These are phyloP conservation scores for Epizoanthus illoricatus DNA, from an alignment of 92 coral and sea anemone genomes.

Conservation along the genomic window DNA sequence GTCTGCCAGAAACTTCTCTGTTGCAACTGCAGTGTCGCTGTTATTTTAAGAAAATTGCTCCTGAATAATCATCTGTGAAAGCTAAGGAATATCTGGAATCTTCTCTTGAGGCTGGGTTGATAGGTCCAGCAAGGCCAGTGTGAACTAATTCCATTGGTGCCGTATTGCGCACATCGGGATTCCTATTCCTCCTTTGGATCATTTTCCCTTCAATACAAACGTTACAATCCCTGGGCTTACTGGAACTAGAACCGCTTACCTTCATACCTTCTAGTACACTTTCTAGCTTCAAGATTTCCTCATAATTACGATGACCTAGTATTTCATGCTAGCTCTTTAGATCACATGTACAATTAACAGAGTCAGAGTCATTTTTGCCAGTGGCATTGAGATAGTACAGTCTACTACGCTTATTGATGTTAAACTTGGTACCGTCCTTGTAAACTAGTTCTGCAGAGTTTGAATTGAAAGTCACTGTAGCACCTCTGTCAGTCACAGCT, in stretches of 20 bases:
- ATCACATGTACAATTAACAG: constrained; percentile 29
- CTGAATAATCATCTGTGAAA: constrained; percentile 50
- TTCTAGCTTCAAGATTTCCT: constrained; percentile 44
- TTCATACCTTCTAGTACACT: constrained; percentile 59
- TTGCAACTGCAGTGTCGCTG: constrained; percentile 49
- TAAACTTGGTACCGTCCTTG: constrained; percentile 52
- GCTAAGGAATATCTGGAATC: constrained; percentile 47
- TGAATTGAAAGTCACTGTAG: no score
- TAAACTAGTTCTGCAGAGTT: no score
- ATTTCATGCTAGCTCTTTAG: constrained; percentile 46
- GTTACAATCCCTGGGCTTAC: constrained; percentile 47
- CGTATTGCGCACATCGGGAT: constrained; percentile 52
- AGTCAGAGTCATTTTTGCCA: constrained; percentile 32
- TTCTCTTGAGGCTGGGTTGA: constrained; percentile 56
- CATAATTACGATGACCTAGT: constrained; percentile 53
- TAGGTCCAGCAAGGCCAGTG: constrained; percentile 56
- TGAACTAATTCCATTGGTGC: constrained; percentile 54
- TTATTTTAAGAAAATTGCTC: constrained; percentile 41
- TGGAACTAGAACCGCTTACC: constrained; percentile 42
- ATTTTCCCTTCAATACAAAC: constrained; percentile 55
- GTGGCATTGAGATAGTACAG: constrained; percentile 39
- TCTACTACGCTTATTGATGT: constrained; percentile 42
- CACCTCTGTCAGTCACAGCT: constrained; percentile 52
- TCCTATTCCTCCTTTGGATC: constrained; percentile 58
- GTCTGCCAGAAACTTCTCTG: constrained; percentile 50